Conservation (phyloP, 2,888 invertebrate genomes). For the Ectemnius cavifrons region DNA sequence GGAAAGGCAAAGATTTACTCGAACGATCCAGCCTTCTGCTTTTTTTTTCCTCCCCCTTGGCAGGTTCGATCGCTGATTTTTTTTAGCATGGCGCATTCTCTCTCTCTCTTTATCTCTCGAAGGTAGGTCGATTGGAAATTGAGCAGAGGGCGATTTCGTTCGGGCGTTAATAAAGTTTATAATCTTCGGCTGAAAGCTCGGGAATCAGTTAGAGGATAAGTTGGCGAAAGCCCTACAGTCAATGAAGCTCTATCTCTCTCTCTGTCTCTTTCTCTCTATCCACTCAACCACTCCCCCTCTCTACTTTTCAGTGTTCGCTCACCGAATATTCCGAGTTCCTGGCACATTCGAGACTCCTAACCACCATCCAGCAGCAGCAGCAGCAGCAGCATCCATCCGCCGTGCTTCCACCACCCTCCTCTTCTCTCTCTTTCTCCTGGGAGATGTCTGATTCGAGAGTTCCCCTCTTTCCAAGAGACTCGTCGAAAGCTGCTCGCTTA, state of each 20-base stretch:
- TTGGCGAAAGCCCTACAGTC: conserved; percentile 7
- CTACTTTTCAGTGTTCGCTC: background rate
- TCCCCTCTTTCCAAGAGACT: too few species aligned
- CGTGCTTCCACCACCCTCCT: background rate
- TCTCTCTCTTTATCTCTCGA: too few species aligned
- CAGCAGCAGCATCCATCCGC: background rate
- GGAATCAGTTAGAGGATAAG: conserved; percentile 17
- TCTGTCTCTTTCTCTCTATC: background rate
- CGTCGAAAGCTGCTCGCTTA: too few species aligned
- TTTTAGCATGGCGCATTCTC: too few species aligned
- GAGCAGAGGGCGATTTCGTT: background rate
- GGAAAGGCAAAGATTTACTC: too few species aligned
- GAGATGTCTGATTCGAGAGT: too few species aligned
- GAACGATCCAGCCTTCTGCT: background rate
- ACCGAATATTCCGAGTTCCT: conserved; percentile 2
- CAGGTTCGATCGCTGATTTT: too few species aligned
- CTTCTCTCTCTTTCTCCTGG: background rate
- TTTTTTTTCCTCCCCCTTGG: too few species aligned
- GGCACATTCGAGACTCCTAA: background rate
- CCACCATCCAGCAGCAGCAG: background rate
- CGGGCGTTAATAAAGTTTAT: conserved; percentile 7
- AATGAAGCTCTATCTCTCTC: conserved; percentile 8
- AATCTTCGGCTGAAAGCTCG: background rate
- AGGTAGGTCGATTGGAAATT: background rate
- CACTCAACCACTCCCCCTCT: background rate